These are phyloP conservation scores for Hydraecia micacea DNA, from an alignment of 2,888 invertebrate genomes.

Conservation along the genomic window DNA sequence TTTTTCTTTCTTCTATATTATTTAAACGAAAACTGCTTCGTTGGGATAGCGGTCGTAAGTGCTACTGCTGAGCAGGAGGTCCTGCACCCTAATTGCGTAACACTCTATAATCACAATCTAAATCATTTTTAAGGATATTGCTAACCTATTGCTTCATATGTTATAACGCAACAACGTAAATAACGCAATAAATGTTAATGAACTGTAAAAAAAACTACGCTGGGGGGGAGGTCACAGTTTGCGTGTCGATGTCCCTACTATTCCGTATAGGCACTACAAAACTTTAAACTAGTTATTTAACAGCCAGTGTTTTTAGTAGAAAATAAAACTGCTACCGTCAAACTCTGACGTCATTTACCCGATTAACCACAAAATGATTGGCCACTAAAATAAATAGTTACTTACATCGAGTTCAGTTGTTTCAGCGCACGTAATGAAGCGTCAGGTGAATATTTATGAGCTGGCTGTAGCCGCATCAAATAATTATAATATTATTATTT, in stretches of 20 bases:
- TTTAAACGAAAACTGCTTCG: too few species aligned
- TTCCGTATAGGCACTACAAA: not conserved
- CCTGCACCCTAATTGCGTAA: too few species aligned
- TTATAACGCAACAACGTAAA: too few species aligned
- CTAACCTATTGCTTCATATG: too few species aligned
- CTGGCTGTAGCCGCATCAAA: not conserved
- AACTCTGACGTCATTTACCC: conserved; percentile 2
- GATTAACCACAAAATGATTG: conserved; percentile 29
- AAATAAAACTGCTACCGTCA: not conserved
- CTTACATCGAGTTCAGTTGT: conserved; percentile 23
- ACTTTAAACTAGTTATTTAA: not conserved
- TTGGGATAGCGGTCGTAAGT: too few species aligned
- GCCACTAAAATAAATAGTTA: conserved; percentile 28
- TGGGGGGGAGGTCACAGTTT: too few species aligned
- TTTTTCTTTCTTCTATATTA: too few species aligned
- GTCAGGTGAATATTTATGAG: conserved; percentile 39
- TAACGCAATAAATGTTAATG: too few species aligned
- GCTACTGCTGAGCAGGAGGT: too few species aligned
- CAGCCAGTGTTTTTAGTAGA: not conserved
- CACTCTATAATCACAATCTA: too few species aligned
- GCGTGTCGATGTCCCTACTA: not conserved
- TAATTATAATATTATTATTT: not conserved
- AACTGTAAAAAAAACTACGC: too few species aligned
- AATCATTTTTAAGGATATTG: too few species aligned
- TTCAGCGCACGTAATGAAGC: conserved; percentile 32